Evolutionary conservation across 2,888 invertebrate genomes (phyloP).

Genomic region (Drosophila lacicola): DNA sequence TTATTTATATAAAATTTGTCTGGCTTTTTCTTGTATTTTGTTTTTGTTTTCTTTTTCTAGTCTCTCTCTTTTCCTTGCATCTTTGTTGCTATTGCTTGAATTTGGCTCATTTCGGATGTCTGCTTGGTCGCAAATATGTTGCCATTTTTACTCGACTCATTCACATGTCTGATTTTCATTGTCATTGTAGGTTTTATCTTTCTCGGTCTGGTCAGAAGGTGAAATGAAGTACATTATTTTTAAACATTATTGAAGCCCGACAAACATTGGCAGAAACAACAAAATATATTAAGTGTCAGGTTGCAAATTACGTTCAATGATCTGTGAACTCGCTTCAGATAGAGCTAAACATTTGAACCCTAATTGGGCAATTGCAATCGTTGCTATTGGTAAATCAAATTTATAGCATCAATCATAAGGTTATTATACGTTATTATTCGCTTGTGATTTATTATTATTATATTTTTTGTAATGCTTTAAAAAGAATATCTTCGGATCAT

Average conservation of each 20-base stretch:
- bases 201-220: constrained; percentile 51
- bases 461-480: neutral
- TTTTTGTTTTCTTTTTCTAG: neutral
- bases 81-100: constrained; percentile 45
- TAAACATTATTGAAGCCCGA: constrained; percentile 43
- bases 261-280: neutral
- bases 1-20: constrained; percentile 83
- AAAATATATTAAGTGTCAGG: neutral
- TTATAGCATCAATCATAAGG: too few relatives aligned
- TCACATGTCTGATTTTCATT: constrained; percentile 29
- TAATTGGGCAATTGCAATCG: too few relatives aligned
- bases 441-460: neutral
- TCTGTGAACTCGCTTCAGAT: neutral
- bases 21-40: constrained; percentile 52
- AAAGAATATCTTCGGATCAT: too few relatives aligned
- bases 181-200: constrained; percentile 17
- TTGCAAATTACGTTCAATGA: neutral
- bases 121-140: constrained; percentile 46
- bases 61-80: constrained; percentile 12
- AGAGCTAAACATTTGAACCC: neutral
- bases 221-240: constrained; percentile 59
- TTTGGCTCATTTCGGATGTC: constrained; percentile 32
- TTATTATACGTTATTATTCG: too few relatives aligned
- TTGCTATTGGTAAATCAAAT: too few relatives aligned
- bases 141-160: constrained; percentile 39